Percentiles rank a stretch among this genome's conserved stretches.
Evolutionary conservation across 1,140 invertebrate species (phyloP).

Genomic region (Proales similis): DNA sequence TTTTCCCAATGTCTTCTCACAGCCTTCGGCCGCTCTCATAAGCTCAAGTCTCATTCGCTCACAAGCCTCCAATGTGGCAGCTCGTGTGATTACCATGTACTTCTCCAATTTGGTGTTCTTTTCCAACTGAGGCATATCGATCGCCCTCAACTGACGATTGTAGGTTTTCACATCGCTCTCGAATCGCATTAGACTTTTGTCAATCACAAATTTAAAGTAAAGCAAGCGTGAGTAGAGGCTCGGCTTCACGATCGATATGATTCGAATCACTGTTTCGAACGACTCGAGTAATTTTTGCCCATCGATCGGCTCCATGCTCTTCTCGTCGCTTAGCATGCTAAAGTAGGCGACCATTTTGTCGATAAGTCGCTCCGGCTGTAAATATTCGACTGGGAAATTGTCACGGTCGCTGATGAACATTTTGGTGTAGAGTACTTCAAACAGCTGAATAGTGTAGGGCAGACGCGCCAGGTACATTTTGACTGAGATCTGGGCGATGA

Average conservation of each 20-base stretch:
- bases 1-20: slow-evolving; percentile 19
- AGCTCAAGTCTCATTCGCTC: slow-evolving; percentile 17
- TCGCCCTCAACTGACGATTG: neutral
- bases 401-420: slow-evolving; percentile 37
- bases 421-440: slow-evolving; percentile 29
- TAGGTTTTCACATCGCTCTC: slow-evolving; percentile 9
- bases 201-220: slow-evolving; percentile 8
- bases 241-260: slow-evolving; percentile 30
- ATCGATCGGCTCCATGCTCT: slow-evolving; percentile 9
- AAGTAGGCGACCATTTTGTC: slow-evolving; percentile 33
- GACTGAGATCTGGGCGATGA: slow-evolving; percentile 20
- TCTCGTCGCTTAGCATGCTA: slow-evolving; percentile 3
- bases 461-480: slow-evolving; percentile 17
- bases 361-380: slow-evolving; percentile 32
- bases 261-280: slow-evolving; percentile 23
- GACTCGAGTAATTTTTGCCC: slow-evolving; percentile 21
- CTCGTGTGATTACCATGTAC: slow-evolving; percentile 10
- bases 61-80: slow-evolving; percentile 16
- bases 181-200: slow-evolving; percentile 10
- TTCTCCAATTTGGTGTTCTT: no score
- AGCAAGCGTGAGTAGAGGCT: slow-evolving; percentile 18
- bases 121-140: no score
- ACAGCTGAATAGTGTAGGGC: slow-evolving; percentile 31
- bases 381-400: slow-evolving; percentile 6
- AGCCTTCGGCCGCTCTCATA: neutral